A percentile compares a stretch with the other conserved stretches of the same genome.
Conservation (phyloP, 1,140 invertebrate genomes). For the Rhagoletis pomonella region DNA sequence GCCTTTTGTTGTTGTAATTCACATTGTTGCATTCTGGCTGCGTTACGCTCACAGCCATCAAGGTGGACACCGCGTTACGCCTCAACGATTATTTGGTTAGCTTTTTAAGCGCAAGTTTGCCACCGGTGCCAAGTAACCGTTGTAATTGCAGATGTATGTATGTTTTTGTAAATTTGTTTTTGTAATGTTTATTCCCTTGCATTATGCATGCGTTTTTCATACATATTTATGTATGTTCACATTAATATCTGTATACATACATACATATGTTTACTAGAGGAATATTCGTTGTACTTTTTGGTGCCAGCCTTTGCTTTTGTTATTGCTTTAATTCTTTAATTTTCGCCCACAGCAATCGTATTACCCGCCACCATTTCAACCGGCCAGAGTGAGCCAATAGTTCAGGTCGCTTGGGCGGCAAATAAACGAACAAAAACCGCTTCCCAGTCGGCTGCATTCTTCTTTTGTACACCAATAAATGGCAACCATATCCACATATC, state of each 20-base stretch:
- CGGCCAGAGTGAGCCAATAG: not conserved
- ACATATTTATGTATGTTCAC: not conserved
- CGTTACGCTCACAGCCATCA: not conserved
- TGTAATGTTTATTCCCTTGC: too few relatives aligned
- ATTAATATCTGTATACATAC: too few relatives aligned
- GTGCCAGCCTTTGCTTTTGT: not conserved
- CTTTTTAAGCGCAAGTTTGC: not conserved
- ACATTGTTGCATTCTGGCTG: not conserved
- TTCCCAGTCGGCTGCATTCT: not conserved
- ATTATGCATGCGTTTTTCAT: too few relatives aligned
- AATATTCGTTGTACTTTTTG: not conserved
- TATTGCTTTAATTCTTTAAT: not conserved
- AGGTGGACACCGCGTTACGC: constrained; percentile 26
- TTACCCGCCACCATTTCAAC: not conserved
- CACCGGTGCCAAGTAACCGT: not conserved
- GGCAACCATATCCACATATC: too few relatives aligned
- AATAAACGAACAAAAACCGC: not conserved
- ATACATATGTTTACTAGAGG: not conserved
- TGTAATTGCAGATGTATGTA: not conserved
- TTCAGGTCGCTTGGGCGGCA: not conserved
- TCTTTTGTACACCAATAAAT: not conserved
- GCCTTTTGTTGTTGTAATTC: not conserved
- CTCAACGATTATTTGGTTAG: constrained; percentile 33
- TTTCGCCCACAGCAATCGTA: not conserved
- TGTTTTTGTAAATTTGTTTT: too few relatives aligned